Evolutionary conservation across 2,888 invertebrate species (phyloP), one percentile per base, ranked within the genome.

Genomic region (Cantharis rufa): DNA sequence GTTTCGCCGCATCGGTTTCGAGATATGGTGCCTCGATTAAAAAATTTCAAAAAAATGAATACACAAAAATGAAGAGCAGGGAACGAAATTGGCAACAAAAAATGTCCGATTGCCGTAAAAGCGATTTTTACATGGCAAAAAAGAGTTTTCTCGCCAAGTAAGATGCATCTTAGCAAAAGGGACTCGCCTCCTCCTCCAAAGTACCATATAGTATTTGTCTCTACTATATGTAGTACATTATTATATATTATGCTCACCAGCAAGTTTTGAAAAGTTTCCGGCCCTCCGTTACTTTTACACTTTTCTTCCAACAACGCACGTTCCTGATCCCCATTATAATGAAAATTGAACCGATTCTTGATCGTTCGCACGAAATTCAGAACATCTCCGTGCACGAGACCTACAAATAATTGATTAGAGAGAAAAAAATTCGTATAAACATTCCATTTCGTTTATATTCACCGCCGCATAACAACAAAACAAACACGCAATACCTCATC

Each of bases 241-340:
- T n/a, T n/a, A n/a, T n/a, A n/a, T n/a, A n/a, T n/a, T n/a, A 21
- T 18, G 21, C 24, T 10, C 24, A 68, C 72, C 66, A 48, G 10
- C 10, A 73, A 32, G 15, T 73, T 73, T 18, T 69, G 15, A 21
- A 73, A 73, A 10, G 73, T 69, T 10, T 73, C 27, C 7, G 68
- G 15, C 2, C 73, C 73, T 61, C 73, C 73, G 15, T 69, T 68
- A 21, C 32, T 73, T 62, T 69, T 62, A 15, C 73, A 73, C 10
- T 69, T 69, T 4, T 16, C 24, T 69, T 61, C 61, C 27, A 73
- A 4, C 5, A 27, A 15, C 9, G 18, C 62, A 10, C 48, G 61
- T 2, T 68, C 73, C 2, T 66, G 61, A 2, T 66, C 64, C 18
- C n/a, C 9, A 10, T 10, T 10, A 10, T 21, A 66, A n/a, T 66